Evolutionary conservation across 35 echinoderm and acorn worm genomes (phyloP).

Genomic region (Apostichopus japonicus): DNA sequence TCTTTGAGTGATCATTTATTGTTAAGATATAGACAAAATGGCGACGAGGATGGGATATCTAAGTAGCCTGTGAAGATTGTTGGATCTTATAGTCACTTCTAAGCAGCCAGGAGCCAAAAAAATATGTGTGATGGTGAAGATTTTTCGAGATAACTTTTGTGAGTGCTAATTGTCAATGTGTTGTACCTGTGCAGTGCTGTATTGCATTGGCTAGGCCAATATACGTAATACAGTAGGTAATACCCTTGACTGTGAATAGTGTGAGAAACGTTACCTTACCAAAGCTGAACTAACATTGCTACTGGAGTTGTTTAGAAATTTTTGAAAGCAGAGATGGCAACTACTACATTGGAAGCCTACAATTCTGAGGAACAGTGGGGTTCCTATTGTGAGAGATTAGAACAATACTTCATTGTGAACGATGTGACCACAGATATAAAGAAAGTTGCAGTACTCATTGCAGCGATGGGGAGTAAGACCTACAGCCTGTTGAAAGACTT

Average conservation of each 20-base stretch:
- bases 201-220: neutral
- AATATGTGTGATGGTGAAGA: too few species aligned
- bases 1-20: neutral
- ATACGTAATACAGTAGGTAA: neutral
- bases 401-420: conserved; percentile 40
- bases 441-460: neutral
- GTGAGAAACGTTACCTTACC: too few species aligned
- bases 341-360: neutral
- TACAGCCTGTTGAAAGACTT: conserved; percentile 5
- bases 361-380: conserved; percentile 8
- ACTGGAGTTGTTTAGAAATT: too few species aligned
- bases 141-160: too few species aligned
- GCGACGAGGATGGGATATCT: too few species aligned
- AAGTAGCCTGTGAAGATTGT: too few species aligned
- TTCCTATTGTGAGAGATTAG: conserved; percentile 24
- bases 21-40: too few species aligned
- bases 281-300: too few species aligned
- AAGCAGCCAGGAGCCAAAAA: too few species aligned
- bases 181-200: neutral
- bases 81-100: too few species aligned
- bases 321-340: too few species aligned
- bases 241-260: neutral
- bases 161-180: neutral
- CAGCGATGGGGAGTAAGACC: neutral
- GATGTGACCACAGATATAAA: neutral